phyloP scores from a whole-genome alignment of 2,888 invertebrate genomes.

The Lepidochitona cinerea region DNA sequence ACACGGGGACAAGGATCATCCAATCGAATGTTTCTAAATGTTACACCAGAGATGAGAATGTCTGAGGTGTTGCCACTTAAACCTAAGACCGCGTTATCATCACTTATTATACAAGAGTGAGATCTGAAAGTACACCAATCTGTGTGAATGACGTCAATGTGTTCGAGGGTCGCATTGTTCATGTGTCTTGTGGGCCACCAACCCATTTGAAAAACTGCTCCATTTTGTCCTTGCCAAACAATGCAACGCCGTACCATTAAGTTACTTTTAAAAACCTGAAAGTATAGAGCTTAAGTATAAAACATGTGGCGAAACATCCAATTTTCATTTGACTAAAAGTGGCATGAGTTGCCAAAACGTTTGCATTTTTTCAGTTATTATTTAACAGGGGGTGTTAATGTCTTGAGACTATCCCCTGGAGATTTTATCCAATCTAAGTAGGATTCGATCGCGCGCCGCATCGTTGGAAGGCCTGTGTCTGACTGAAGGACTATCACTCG shows the following conservation, averaged over 20 bases:
- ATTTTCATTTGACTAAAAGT: no score
- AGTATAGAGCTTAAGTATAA: no score
- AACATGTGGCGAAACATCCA: no score
- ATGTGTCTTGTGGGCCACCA: slow-evolving; percentile 13
- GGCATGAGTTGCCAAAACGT: no score
- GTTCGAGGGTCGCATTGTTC: background rate
- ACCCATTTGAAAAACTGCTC: slow-evolving; percentile 24
- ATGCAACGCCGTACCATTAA: slow-evolving; percentile 14
- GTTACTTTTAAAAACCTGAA: slow-evolving; percentile 13
- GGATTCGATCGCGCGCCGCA: no score
- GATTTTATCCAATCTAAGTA: no score
- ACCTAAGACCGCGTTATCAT: slow-evolving; percentile 13
- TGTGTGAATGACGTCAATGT: slow-evolving; percentile 24
- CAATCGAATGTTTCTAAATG: background rate
- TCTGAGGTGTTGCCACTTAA: slow-evolving; percentile 8
- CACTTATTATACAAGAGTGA: background rate
- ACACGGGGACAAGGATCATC: background rate
- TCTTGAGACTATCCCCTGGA: no score
- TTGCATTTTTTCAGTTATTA: no score
- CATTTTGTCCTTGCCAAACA: slow-evolving; percentile 26
- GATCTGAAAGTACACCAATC: slow-evolving; percentile 22
- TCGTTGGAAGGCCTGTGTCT: no score
- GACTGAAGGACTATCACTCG: no score
- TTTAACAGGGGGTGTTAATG: no score
- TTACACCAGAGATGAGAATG: background rate